These are phyloP conservation scores for Centropristis striata DNA, from an alignment of 2,113 vertebrate species.

Conservation along the genomic window DNA sequence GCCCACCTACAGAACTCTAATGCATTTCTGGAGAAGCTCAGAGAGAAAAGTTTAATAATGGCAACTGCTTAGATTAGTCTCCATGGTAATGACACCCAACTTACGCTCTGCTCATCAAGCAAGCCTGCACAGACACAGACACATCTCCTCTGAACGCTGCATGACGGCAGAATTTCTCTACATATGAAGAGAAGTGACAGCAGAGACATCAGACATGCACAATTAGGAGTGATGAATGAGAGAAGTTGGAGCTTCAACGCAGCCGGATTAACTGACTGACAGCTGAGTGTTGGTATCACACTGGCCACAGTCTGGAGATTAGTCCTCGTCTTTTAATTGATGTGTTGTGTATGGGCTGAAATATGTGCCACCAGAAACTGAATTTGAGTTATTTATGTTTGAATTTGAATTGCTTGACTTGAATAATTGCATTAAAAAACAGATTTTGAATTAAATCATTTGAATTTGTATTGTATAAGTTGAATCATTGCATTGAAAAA, in stretches of 20 bases:
- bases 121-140: neutral
- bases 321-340: neutral
- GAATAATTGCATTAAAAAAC: too few relatives aligned
- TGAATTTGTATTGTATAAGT: too few relatives aligned
- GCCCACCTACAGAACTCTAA: slow-evolving; percentile 72
- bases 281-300: neutral
- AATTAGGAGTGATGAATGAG: neutral
- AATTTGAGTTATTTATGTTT: too few relatives aligned
- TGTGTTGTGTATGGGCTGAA: neutral
- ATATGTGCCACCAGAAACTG: too few relatives aligned
- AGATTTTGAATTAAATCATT: too few relatives aligned
- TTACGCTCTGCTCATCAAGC: slow-evolving; percentile 5
- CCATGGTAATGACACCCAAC: slow-evolving; percentile 68
- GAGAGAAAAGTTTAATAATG: slow-evolving; percentile 75
- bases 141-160: neutral
- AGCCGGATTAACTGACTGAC: neutral
- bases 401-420: too few relatives aligned
- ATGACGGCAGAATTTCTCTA: neutral
- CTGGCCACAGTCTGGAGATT: neutral
- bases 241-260: neutral
- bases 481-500: too few relatives aligned
- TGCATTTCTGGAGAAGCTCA: slow-evolving; percentile 68
- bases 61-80: slow-evolving; percentile 66
- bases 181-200: slow-evolving; percentile 9
- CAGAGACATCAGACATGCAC: slow-evolving; percentile 2